Evolutionary conservation across 2,113 vertebrate genomes (phyloP).

Genomic region (Heliornis fulica): DNA sequence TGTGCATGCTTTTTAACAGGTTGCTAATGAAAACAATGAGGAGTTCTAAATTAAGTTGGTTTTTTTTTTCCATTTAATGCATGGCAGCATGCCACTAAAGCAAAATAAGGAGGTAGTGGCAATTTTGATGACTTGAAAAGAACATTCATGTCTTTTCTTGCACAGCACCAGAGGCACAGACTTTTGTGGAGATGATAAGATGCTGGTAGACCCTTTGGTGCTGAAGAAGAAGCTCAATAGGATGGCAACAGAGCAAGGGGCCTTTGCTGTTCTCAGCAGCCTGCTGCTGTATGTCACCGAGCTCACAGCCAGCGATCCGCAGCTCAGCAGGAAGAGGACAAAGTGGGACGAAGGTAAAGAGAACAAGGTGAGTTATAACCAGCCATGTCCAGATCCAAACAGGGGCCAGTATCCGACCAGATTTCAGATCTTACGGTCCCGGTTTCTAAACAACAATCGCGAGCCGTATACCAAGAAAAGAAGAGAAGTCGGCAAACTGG

Average conservation of each 20-base stretch:
- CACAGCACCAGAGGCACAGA: slow-evolving; percentile 64
- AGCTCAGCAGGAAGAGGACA: slow-evolving; percentile 9
- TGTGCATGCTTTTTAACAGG: slow-evolving; percentile 48
- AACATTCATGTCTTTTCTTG: slow-evolving; percentile 71
- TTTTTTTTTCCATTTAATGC: slow-evolving; percentile 22
- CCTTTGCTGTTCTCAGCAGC: slow-evolving; percentile 80
- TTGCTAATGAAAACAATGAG: slow-evolving; percentile 7
- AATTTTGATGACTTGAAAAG: slow-evolving; percentile 45
- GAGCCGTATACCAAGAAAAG: slow-evolving; percentile 76
- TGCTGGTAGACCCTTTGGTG: slow-evolving; percentile 53
- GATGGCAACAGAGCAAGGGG: slow-evolving; percentile 62
- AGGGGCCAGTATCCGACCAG: slow-evolving; percentile 70
- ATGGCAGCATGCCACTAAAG: background rate
- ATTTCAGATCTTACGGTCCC: slow-evolving; percentile 88
- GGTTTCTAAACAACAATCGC: slow-evolving; percentile 80
- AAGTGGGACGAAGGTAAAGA: slow-evolving; percentile 20
- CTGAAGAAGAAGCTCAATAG: slow-evolving; percentile 81
- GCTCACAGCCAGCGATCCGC: background rate
- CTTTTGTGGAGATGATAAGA: background rate
- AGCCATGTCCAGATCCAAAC: background rate
- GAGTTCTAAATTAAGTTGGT: background rate
- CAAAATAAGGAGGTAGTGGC: background rate
- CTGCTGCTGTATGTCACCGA: slow-evolving; percentile 81
- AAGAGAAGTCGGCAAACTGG: slow-evolving; percentile 83
- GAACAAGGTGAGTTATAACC: background rate